Evolutionary conservation across 2,888 invertebrate genomes (phyloP).

Genomic region (Brachynemurus nebulosus): DNA sequence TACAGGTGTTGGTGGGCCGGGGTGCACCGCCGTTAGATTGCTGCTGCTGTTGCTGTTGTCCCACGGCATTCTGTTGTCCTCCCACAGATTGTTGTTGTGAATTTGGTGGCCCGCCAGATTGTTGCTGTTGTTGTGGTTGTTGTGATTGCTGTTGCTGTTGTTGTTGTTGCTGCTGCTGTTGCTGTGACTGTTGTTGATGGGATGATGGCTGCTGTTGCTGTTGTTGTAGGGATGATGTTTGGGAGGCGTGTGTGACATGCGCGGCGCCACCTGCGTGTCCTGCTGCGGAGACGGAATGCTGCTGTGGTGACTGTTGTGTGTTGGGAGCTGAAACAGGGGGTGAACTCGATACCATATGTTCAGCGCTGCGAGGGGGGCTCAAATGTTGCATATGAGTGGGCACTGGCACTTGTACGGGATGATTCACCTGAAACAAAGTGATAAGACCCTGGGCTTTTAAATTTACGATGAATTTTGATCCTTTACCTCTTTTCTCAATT

Average conservation of each 20-base stretch:
- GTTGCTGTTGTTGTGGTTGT: slow-evolving; percentile 28
- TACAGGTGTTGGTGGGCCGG: slow-evolving; percentile 46
- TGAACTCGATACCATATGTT: slow-evolving; percentile 36
- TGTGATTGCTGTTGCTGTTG: slow-evolving; percentile 30
- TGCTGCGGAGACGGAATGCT: slow-evolving; percentile 35
- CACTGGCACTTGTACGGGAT: slow-evolving; percentile 28
- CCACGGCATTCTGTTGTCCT: slow-evolving; percentile 28
- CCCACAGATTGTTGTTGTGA: slow-evolving; percentile 27
- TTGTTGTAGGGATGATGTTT: slow-evolving; percentile 5
- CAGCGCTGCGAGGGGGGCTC: slow-evolving; percentile 30
- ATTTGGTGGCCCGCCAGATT: slow-evolving; percentile 28
- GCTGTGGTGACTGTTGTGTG: slow-evolving; percentile 26
- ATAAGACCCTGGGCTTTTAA: slow-evolving; percentile 8
- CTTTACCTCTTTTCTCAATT: not conserved
- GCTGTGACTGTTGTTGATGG: slow-evolving; percentile 31
- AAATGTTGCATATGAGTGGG: slow-evolving; percentile 29
- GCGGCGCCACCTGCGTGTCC: slow-evolving; percentile 36
- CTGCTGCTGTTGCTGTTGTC: slow-evolving; percentile 35
- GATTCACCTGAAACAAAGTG: slow-evolving; percentile 23
- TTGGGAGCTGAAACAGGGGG: slow-evolving; percentile 31
- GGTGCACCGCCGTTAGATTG: slow-evolving; percentile 25
- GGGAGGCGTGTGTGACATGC: slow-evolving; percentile 31
- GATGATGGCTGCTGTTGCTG: slow-evolving; percentile 21
- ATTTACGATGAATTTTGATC: not conserved
- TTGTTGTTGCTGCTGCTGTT: slow-evolving; percentile 34